Conservation (phyloP, 2,113 vertebrate genomes). For the Otus sunia region DNA sequence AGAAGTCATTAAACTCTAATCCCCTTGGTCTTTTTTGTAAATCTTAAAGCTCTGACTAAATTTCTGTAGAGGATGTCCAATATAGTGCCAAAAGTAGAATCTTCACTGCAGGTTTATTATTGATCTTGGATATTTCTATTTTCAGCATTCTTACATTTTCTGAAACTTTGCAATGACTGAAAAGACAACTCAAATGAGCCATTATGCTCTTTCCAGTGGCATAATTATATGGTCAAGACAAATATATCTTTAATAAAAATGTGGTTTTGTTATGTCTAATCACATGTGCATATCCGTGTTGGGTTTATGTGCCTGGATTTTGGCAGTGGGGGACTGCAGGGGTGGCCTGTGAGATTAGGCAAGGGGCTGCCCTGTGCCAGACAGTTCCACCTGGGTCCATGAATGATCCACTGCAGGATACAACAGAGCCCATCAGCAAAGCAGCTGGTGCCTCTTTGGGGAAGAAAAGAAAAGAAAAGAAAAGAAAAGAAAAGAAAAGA, state of each 20-base stretch:
- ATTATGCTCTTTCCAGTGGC: neutral
- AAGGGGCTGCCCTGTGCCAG: neutral
- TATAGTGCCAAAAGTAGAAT: neutral
- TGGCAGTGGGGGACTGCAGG: neutral
- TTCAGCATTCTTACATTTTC: neutral
- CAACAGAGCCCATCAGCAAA: neutral
- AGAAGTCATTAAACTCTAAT: neutral
- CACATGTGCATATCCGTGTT: neutral
- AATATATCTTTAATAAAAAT: neutral
- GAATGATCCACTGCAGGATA: neutral
- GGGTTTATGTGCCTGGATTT: neutral
- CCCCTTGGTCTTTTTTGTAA: neutral
- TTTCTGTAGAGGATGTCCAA: neutral
- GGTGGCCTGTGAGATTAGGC: neutral
- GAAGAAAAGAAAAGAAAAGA: neutral
- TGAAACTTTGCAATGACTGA: neutral
- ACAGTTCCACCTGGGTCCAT: neutral
- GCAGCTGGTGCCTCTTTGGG: neutral
- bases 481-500: neutral
- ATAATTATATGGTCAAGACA: neutral
- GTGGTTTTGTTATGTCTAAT: neutral
- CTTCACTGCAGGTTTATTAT: neutral
- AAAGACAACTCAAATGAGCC: neutral
- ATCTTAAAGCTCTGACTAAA: neutral
- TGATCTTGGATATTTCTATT: neutral